Conservation (phyloP, 1,140 invertebrate species). For the Ips nitidus region DNA sequence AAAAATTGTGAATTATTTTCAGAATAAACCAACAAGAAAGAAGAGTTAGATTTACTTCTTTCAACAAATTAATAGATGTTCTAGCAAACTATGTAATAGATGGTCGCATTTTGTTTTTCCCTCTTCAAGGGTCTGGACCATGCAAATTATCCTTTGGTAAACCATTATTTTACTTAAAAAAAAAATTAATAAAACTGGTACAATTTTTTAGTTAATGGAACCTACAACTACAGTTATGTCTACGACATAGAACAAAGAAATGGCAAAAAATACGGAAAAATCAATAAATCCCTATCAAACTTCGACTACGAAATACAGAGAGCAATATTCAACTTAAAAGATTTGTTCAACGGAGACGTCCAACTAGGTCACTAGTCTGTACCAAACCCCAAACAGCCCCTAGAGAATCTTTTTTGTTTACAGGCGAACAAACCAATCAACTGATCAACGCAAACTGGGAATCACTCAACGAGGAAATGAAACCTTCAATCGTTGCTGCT, state of each 20-base stretch:
- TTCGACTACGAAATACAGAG: constrained; percentile 9
- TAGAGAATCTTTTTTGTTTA: constrained; percentile 4
- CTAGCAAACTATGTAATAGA: not conserved
- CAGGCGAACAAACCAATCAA: constrained; percentile 8
- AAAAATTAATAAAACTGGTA: not conserved
- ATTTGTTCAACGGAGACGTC: constrained; percentile 6
- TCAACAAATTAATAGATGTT: constrained; percentile 10
- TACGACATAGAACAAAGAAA: constrained; percentile 12
- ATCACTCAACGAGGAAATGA: constrained; percentile 23
- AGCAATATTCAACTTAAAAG: constrained; percentile 6
- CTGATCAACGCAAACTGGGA: constrained; percentile 23
- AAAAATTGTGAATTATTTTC: not conserved
- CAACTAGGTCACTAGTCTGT: not conserved
- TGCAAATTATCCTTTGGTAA: not conserved
- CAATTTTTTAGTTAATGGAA: constrained; percentile 9
- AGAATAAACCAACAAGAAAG: not conserved
- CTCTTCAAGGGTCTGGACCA: not conserved
- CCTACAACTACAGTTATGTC: constrained; percentile 15
- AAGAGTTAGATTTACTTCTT: not conserved
- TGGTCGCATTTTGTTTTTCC: constrained; percentile 7
- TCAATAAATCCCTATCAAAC: not conserved
- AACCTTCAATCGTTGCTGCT: not conserved
- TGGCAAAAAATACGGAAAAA: constrained; percentile 16
- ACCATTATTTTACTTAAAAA: not conserved
- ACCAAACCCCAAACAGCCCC: not conserved